phyloP scores from a whole-genome alignment of 2,888 invertebrate genomes.

The Neoascia interrupta region DNA sequence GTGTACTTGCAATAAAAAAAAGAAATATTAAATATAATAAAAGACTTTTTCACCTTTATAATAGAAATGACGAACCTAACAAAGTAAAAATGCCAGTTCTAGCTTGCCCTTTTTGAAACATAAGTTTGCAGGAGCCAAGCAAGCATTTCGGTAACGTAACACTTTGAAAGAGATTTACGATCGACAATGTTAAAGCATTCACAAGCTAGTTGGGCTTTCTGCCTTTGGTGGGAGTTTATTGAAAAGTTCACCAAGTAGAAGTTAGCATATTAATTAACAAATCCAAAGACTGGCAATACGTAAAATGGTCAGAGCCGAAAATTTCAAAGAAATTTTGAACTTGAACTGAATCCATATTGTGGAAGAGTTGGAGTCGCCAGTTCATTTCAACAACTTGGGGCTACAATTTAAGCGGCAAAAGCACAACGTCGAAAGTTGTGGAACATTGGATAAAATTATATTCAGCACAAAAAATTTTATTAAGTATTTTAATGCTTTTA shows the following conservation, averaged over 20 bases:
- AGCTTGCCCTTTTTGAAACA: conserved; percentile 6
- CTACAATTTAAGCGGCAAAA: too few species aligned
- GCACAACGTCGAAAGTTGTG: too few species aligned
- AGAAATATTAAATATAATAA: conserved; percentile 17
- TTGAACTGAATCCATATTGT: too few species aligned
- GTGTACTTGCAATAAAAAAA: conserved; percentile 2
- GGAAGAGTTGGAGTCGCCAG: too few species aligned
- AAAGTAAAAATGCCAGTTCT: not conserved
- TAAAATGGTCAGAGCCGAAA: not conserved
- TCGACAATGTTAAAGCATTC: too few species aligned
- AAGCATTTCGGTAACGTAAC: conserved; percentile 46
- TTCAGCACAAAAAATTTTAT: too few species aligned
- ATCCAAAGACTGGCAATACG: not conserved
- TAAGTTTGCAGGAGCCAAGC: conserved; percentile 30
- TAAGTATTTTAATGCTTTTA: too few species aligned
- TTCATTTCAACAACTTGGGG: too few species aligned
- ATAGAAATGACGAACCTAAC: conserved; percentile 15
- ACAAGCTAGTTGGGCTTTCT: too few species aligned
- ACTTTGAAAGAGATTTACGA: conserved; percentile 38
- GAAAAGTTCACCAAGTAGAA: not conserved
- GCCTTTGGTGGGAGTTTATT: conserved; percentile 21
- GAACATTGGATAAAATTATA: too few species aligned
- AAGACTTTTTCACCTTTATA: conserved; percentile 30
- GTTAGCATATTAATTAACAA: not conserved
- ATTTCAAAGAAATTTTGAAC: not conserved